phyloP scores from a whole-genome alignment of 1,140 invertebrate genomes.

The Fopius arisanus region DNA sequence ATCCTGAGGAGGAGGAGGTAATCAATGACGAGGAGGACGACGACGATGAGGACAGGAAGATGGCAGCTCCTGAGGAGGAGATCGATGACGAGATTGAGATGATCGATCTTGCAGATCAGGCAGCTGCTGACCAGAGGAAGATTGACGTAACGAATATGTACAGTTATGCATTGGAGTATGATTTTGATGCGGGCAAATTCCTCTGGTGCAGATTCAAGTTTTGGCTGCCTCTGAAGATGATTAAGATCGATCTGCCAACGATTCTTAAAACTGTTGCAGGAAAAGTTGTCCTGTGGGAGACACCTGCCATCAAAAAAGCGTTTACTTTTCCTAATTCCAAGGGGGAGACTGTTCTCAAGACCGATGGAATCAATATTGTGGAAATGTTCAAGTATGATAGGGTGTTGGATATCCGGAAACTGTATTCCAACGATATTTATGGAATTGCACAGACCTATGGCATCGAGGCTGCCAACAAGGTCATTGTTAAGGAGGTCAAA shows the following conservation, averaged over 20 bases:
- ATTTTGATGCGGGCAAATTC: slow-evolving; percentile 76
- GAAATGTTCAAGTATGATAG: slow-evolving; percentile 86
- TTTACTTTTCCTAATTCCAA: slow-evolving; percentile 75
- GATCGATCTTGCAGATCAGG: slow-evolving; percentile 53
- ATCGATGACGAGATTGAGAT: slow-evolving; percentile 50
- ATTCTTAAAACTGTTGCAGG: slow-evolving; percentile 78
- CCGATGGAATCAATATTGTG: slow-evolving; percentile 93
- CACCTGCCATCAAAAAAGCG: slow-evolving; percentile 82
- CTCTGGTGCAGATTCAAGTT: slow-evolving; percentile 80
- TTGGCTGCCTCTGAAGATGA: slow-evolving; percentile 71
- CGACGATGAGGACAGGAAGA: slow-evolving; percentile 59
- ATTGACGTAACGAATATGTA: slow-evolving; percentile 56
- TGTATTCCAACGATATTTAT: slow-evolving; percentile 97
- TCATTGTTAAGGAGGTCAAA: slow-evolving; percentile 90
- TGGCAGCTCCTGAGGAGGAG: slow-evolving; percentile 63
- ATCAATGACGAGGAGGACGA: slow-evolving; percentile 55
- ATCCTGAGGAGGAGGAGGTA: slow-evolving; percentile 77
- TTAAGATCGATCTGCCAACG: slow-evolving; percentile 79
- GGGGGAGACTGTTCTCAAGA: slow-evolving; percentile 77
- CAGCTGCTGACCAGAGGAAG: slow-evolving; percentile 55
- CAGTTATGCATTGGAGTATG: slow-evolving; percentile 71
- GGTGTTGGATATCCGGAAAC: slow-evolving; percentile 82
- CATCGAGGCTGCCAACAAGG: slow-evolving; percentile 92
- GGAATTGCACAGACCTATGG: slow-evolving; percentile 90
- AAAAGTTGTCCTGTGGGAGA: slow-evolving; percentile 81